Evolutionary conservation across 2,888 invertebrate genomes (phyloP).

Genomic region (Cerceris rybyensis): DNA sequence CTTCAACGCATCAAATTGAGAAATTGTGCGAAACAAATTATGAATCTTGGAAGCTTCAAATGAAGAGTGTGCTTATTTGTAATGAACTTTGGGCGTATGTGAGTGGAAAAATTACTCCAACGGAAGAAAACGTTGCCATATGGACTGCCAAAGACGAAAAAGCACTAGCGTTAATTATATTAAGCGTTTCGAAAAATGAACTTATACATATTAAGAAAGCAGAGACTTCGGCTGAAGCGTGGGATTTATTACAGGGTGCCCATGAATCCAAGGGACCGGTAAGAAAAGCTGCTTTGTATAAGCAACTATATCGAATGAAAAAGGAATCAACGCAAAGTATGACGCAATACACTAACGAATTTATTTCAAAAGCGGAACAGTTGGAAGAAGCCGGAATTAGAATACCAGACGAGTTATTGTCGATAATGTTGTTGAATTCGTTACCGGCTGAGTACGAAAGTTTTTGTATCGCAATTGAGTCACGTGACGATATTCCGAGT

Average conservation of each 20-base stretch:
- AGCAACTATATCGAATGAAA: slow-evolving; percentile 4
- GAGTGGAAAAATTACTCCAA: neutral
- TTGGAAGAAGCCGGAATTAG: slow-evolving; percentile 4
- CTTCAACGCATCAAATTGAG: too few species aligned
- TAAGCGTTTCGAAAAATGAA: neutral
- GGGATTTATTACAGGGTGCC: neutral
- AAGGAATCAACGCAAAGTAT: neutral
- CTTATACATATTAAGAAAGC: slow-evolving; percentile 2
- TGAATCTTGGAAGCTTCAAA: too few species aligned
- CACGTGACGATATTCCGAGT: slow-evolving; percentile 6
- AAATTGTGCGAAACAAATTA: too few species aligned
- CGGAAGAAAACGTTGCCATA: neutral
- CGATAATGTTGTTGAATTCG: too few species aligned
- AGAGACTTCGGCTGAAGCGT: slow-evolving; percentile 1
- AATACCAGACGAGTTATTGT: too few species aligned
- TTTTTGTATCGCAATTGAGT: slow-evolving; percentile 8
- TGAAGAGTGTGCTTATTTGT: slow-evolving; percentile 3
- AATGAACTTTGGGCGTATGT: slow-evolving; percentile 12
- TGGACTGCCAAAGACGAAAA: slow-evolving; percentile 10
- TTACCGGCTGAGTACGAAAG: slow-evolving; percentile 20
- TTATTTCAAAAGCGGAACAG: slow-evolving; percentile 7
- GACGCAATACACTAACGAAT: slow-evolving; percentile 12
- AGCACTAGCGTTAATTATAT: neutral
- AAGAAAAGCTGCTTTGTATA: slow-evolving; percentile 6
- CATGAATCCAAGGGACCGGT: slow-evolving; percentile 16